Conservation (phyloP, 2,113 vertebrate species). For the Numida meleagris region DNA sequence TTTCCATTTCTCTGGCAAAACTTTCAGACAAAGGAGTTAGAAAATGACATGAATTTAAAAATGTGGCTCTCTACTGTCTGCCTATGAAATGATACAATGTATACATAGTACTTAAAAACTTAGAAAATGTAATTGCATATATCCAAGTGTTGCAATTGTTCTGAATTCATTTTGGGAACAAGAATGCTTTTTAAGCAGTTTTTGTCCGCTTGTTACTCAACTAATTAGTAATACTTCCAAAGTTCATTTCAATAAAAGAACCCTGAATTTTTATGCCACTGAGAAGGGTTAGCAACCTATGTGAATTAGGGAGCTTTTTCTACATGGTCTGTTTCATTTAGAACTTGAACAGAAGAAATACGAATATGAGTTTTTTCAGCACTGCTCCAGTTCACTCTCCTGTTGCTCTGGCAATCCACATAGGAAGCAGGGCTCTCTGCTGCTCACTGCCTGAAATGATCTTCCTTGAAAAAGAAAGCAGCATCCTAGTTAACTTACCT, state of each 20-base stretch:
- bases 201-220: not conserved
- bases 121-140: not conserved
- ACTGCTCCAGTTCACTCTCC: not conserved
- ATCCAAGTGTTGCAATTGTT: not conserved
- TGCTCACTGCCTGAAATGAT: not conserved
- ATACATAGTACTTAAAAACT: not conserved
- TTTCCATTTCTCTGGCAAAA: not conserved
- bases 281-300: not conserved
- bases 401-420: not conserved
- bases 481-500: not conserved
- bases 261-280: not conserved
- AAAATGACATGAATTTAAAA: not conserved
- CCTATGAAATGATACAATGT: not conserved
- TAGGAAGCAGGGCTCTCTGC: not conserved
- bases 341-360: not conserved
- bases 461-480: not conserved
- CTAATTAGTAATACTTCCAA: not conserved
- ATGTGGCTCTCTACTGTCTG: not conserved
- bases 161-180: not conserved
- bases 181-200: rapidly evolving
- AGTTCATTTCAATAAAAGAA: not conserved
- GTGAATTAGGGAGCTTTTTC: not conserved
- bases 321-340: rapidly evolving
- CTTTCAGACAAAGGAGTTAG: not conserved
- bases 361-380: not conserved